A percentile compares a stretch with the other conserved stretches of the same genome.
Conservation (phyloP, 2,113 vertebrate species). For the Percina caprodes region DNA sequence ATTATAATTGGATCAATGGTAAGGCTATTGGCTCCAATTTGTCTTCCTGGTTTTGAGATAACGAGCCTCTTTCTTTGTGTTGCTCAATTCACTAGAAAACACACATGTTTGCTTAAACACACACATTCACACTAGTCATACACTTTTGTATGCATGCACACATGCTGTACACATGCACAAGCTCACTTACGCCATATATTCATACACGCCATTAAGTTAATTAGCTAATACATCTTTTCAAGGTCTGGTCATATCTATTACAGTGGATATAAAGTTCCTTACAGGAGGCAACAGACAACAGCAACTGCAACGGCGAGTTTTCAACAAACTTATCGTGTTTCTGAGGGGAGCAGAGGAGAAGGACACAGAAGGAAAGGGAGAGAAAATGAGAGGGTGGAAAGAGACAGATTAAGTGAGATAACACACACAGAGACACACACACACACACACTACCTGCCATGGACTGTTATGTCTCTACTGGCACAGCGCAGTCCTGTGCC, state of each 20-base stretch:
- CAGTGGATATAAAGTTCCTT: slow-evolving; percentile 57
- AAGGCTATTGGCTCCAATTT: slow-evolving; percentile 59
- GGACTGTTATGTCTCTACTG: slow-evolving; percentile 27
- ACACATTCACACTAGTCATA: background rate
- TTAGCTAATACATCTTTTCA: slow-evolving; percentile 67
- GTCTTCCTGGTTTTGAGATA: slow-evolving; percentile 64
- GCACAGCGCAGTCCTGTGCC: slow-evolving; percentile 22
- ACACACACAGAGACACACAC: background rate
- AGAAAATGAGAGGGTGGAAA: slow-evolving; percentile 24
- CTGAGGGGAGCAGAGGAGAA: slow-evolving; percentile 5
- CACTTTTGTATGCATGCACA: background rate
- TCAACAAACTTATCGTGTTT: slow-evolving; percentile 58
- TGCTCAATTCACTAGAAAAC: slow-evolving; percentile 39
- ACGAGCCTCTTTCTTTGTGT: slow-evolving; percentile 61
- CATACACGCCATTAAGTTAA: slow-evolving; percentile 60
- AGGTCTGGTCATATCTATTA: slow-evolving; percentile 36
- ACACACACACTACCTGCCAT: slow-evolving; percentile 5
- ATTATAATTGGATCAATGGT: slow-evolving; percentile 59
- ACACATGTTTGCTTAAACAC: background rate
- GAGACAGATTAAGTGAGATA: slow-evolving; percentile 7
- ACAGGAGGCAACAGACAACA: slow-evolving; percentile 45
- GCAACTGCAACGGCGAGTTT: slow-evolving; percentile 43
- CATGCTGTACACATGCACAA: slow-evolving; percentile 7
- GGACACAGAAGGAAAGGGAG: background rate
- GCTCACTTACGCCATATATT: slow-evolving; percentile 12